These are phyloP conservation scores for Bryconaethiops microstoma DNA, from an alignment of 2,797 vertebrate species.

Conservation along the genomic window DNA sequence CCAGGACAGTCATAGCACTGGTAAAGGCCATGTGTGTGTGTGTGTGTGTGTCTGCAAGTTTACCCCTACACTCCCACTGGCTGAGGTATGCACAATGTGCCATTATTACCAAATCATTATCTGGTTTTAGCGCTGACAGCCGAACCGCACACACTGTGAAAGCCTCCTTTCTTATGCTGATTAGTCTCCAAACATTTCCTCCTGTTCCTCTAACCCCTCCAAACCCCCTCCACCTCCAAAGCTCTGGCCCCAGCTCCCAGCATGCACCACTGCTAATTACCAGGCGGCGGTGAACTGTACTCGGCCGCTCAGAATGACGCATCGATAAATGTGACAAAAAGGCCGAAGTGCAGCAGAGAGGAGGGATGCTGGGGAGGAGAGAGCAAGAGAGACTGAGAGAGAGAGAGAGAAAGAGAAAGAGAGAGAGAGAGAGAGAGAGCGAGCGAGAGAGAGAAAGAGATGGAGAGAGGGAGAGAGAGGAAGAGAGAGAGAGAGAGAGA, in stretches of 20 bases:
- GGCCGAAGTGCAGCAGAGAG: constrained; percentile 4
- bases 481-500: too few species aligned
- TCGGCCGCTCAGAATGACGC: constrained; percentile 75
- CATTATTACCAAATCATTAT: constrained; percentile 92
- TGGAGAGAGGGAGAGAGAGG: too few species aligned
- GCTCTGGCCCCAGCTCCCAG: constrained; percentile 57
- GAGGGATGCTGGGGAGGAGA: constrained; percentile 15
- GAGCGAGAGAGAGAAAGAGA: too few species aligned
- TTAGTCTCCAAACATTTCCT: constrained; percentile 89
- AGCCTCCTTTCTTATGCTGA: constrained; percentile 90
- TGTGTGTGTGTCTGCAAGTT: constrained; percentile 2
- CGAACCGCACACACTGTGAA: constrained; percentile 86
- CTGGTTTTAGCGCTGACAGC: constrained; percentile 89
- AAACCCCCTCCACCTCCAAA: background rate
- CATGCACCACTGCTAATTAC: constrained; percentile 72
- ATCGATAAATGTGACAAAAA: constrained; percentile 77
- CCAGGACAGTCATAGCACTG: background rate
- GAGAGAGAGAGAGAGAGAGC: constrained; percentile 2
- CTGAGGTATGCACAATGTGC: constrained; percentile 89
- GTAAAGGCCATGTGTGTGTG: constrained; percentile 4
- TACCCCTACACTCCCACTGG: constrained; percentile 38
- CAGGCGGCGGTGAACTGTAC: constrained; percentile 84
- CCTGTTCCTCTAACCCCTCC: constrained; percentile 80
- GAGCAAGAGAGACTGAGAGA: constrained; percentile 18
- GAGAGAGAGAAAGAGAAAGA: constrained; percentile 17